Evolutionary conservation across 2,888 invertebrate species (phyloP).

Genomic region (Aporophyla lueneburgensis): DNA sequence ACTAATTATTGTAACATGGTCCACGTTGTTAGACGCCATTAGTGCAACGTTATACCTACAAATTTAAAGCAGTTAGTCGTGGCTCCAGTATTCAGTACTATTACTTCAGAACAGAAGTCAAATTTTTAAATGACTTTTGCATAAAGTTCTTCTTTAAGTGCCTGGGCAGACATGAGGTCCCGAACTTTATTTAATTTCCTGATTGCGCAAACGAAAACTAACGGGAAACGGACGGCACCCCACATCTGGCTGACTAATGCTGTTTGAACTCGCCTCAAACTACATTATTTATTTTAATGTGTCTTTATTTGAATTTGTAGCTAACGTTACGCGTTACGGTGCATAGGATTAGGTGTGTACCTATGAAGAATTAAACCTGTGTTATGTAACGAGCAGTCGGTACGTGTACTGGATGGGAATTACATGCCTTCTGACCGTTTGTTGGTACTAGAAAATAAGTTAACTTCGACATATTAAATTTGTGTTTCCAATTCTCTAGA

Average conservation of each 20-base stretch:
- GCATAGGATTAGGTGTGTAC: constrained; percentile 63
- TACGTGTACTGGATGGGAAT: constrained; percentile 61
- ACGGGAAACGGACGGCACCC: constrained; percentile 71
- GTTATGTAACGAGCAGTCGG: constrained; percentile 61
- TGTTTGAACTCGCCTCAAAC: constrained; percentile 73
- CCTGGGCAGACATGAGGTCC: constrained; percentile 67
- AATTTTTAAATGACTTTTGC: constrained; percentile 46
- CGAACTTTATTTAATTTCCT: constrained; percentile 84
- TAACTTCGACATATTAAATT: constrained; percentile 26
- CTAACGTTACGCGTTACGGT: constrained; percentile 56
- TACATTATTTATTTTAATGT: constrained; percentile 74
- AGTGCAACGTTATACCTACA: background rate
- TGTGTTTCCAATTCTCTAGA: constrained; percentile 34
- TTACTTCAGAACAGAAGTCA: constrained; percentile 26
- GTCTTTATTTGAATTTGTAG: constrained; percentile 73
- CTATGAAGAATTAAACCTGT: constrained; percentile 67
- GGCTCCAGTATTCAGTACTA: constrained; percentile 3
- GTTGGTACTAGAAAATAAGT: constrained; percentile 34
- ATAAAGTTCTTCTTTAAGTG: constrained; percentile 57
- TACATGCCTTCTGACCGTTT: constrained; percentile 43
- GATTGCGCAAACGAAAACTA: constrained; percentile 81
- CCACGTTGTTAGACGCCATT: constrained; percentile 18
- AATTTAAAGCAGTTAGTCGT: background rate
- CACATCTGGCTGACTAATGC: constrained; percentile 70
- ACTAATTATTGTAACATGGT: constrained; percentile 29